These are phyloP conservation scores for Trialeurodes vaporariorum DNA, from an alignment of 1,140 invertebrate genomes.

Conservation along the genomic window DNA sequence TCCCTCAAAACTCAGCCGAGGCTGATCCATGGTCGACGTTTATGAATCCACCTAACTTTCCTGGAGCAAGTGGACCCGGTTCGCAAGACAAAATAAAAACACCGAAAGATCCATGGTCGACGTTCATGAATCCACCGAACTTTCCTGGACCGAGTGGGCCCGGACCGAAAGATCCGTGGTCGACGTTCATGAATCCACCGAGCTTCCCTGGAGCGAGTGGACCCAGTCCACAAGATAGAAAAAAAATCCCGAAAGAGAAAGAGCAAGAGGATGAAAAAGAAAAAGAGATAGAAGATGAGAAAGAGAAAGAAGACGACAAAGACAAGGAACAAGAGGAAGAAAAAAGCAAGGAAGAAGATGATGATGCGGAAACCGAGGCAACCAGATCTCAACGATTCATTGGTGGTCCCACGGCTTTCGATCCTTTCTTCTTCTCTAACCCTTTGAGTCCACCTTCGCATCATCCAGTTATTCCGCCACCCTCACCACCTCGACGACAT, in stretches of 20 bases:
- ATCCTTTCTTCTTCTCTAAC: not conserved
- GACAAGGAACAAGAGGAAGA: too few relatives aligned
- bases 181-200: not conserved
- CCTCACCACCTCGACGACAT: not conserved
- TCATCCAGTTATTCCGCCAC: too few relatives aligned
- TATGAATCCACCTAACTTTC: not conserved
- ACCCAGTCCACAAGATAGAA: not conserved
- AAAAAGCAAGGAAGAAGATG: not conserved
- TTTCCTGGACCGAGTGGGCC: too few relatives aligned
- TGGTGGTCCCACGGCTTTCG: not conserved
- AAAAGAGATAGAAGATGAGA: too few relatives aligned
- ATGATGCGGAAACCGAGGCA: not conserved
- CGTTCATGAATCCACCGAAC: too few relatives aligned
- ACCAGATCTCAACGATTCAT: not conserved
- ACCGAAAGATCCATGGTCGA: not conserved
- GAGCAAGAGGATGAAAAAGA: too few relatives aligned
- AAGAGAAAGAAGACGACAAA: too few relatives aligned
- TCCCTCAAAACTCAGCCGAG: not conserved
- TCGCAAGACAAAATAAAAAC: not conserved
- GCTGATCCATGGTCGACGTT: not conserved
- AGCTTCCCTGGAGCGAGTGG: too few relatives aligned
- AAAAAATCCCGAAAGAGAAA: not conserved
- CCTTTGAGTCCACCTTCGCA: not conserved
- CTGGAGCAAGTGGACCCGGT: not conserved
- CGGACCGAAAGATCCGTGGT: not conserved